Evolutionary conservation across 2,888 invertebrate species (phyloP).

Genomic region (Resseliella maxima): DNA sequence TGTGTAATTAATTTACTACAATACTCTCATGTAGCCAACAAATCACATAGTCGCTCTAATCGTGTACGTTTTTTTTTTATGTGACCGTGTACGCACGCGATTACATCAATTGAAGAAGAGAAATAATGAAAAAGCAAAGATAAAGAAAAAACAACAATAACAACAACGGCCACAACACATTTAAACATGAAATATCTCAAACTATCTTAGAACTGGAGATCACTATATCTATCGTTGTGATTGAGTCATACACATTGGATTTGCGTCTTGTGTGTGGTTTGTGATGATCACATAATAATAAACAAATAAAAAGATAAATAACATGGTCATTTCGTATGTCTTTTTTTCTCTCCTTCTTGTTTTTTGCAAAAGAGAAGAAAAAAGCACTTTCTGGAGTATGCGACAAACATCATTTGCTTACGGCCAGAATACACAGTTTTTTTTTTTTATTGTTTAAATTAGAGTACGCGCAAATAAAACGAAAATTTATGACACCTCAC

Average conservation of each 20-base stretch:
- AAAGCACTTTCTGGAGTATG: background rate
- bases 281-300: constrained; percentile 7
- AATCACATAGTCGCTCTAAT: background rate
- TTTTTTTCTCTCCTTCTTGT: background rate
- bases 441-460: too few relatives aligned
- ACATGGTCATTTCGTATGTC: constrained; percentile 5
- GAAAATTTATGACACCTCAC: too few relatives aligned
- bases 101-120: constrained; percentile 17
- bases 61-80: background rate
- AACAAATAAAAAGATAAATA: background rate
- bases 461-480: too few relatives aligned
- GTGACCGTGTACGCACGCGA: background rate
- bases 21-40: background rate
- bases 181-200: constrained; percentile 41
- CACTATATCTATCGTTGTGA: background rate
- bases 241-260: constrained; percentile 8
- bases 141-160: too few relatives aligned
- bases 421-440: background rate
- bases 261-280: background rate
- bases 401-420: background rate
- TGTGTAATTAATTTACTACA: background rate
- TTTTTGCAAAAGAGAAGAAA: background rate
- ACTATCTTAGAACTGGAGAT: constrained; percentile 50
- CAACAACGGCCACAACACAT: too few relatives aligned
- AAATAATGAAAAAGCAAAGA: too few relatives aligned